Base-by-base conservation (phyloP, 2,113 vertebrate genomes). In the Anseranas semipalmata region DNA sequence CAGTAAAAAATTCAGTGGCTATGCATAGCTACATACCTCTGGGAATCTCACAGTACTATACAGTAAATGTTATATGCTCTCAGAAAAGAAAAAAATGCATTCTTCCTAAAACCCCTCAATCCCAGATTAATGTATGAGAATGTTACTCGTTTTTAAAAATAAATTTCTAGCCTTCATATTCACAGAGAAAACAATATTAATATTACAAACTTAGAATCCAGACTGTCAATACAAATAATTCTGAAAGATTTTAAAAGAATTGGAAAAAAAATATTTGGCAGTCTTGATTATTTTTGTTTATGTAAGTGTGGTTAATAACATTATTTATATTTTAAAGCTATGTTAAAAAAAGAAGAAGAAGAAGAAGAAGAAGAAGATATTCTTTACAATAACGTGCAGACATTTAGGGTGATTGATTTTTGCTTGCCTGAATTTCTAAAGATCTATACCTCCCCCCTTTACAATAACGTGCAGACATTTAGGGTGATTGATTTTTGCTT, bases 101-200 rank as follows among this genome's bases (percentile, higher is more conserved):
- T 53, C 8, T 63, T 63, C 25, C 27, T 66, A 27, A 81, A 63
- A 32, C 7, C 3, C 75, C 65, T 73, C 14, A 45, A 14, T 71
- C 41, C 13, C 10, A 80, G 5, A 48, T 53, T 50, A 20, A 19
- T 28, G 8, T 39, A 24, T 65, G 6, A 80, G 18, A 90, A 80
- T 45, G 0, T 58, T n/a, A 41, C 0, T 39, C 1, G 4, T 39
- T 63, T 70, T n/a, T 7, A 5, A 5, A 72, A 73, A 77, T 39
- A 41, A 58, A 53, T 52, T 72, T 72, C 27, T 46, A 62, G 35
- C 19, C 59, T 50, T 50, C 8, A 59, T 37, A 62, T 48, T 77
- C 46, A 39, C 48, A 16, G 15, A 53, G 37, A 79, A 79, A 79
- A 37, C 6, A 46, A 37, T 5, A 25, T 28, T 3, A 65, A 53